These are phyloP conservation scores for Cheilosia variabilis DNA, from an alignment of 2,888 invertebrate genomes.

Conservation along the genomic window DNA sequence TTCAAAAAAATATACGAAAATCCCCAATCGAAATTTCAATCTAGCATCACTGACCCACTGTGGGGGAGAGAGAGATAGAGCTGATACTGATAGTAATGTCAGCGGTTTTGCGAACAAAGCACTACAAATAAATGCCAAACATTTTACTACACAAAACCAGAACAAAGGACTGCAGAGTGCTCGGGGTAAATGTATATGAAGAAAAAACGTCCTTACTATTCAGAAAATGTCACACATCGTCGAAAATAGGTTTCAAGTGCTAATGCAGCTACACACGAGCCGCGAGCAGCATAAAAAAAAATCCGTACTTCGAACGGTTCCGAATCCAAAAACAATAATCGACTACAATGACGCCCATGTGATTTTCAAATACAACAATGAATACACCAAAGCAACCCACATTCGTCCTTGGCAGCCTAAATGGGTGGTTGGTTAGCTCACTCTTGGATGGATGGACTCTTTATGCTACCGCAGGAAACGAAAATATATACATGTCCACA, in stretches of 20 bases:
- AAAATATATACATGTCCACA: conserved; percentile 63
- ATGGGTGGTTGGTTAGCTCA: conserved; percentile 51
- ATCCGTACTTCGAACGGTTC: conserved; percentile 34
- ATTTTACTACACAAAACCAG: conserved; percentile 69
- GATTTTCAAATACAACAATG: conserved; percentile 46
- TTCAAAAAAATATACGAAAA: conserved; percentile 38
- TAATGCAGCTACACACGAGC: conserved; percentile 58
- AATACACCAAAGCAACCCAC: conserved; percentile 30
- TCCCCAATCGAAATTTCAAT: conserved; percentile 56
- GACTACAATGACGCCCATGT: conserved; percentile 38
- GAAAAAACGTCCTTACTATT: conserved; percentile 44
- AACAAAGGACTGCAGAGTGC: conserved; percentile 66
- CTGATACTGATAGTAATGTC: conserved; percentile 65
- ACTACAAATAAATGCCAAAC: conserved; percentile 73
- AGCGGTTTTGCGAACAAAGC: conserved; percentile 74
- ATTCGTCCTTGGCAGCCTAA: conserved; percentile 60
- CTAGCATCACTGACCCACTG: conserved; percentile 64
- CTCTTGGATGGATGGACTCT: conserved; percentile 63
- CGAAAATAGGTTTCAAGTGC: conserved; percentile 71
- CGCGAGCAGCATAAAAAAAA: not conserved
- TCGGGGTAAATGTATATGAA: conserved; percentile 37
- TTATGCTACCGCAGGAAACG: conserved; percentile 56
- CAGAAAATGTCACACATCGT: conserved; percentile 73
- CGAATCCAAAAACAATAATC: conserved; percentile 67
- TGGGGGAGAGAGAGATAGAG: not conserved